phyloP scores from a whole-genome alignment of 2,113 vertebrate genomes.

The Onychostruthus taczanowskii region DNA sequence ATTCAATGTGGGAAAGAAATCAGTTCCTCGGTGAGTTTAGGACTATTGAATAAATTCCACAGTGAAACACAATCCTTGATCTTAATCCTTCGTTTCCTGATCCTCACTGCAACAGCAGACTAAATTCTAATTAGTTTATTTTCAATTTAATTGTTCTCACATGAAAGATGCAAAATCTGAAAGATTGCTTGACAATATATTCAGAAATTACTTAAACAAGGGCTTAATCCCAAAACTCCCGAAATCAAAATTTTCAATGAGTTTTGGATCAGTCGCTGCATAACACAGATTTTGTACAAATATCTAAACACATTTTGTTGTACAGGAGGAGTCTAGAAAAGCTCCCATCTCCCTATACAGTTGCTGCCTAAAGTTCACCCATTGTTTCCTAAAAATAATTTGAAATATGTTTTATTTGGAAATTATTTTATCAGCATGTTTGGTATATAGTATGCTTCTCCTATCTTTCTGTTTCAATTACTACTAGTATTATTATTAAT shows the following conservation, averaged over 20 bases:
- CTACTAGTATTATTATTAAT: not conserved
- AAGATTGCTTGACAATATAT: not conserved
- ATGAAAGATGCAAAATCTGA: not conserved
- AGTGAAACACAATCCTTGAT: not conserved
- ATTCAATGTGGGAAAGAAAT: not conserved
- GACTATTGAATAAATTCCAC: not conserved
- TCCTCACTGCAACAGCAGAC: not conserved
- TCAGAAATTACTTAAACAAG: not conserved
- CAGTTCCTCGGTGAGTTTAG: not conserved
- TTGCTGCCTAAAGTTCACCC: not conserved
- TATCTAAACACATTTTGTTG: not conserved
- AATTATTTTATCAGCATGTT: not conserved
- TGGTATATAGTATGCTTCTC: not conserved
- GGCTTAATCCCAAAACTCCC: not conserved
- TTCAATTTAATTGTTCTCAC: not conserved
- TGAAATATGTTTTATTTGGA: not conserved
- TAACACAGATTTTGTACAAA: not conserved
- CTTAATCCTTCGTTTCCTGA: not conserved
- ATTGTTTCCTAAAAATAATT: not conserved
- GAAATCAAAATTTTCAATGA: not conserved
- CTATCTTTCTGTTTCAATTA: not conserved
- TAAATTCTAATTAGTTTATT: not conserved
- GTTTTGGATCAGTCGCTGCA: not conserved
- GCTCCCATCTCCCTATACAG: not conserved
- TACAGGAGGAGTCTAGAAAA: not conserved